Conservation (phyloP, 2,888 invertebrate species). For the Ceramica pisi region DNA sequence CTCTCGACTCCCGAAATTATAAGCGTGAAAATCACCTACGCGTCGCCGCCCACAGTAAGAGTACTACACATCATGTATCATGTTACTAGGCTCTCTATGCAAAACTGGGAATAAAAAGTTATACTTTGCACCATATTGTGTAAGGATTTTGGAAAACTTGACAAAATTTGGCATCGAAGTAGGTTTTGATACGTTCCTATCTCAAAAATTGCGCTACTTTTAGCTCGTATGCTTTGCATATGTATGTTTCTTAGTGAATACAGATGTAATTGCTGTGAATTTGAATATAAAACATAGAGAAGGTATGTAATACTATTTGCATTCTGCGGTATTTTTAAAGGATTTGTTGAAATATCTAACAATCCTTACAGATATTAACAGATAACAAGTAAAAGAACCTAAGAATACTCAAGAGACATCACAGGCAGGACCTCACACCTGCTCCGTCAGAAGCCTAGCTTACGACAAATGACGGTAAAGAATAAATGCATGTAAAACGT, state of each 20-base stretch:
- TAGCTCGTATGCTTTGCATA: too few species aligned
- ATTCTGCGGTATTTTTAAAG: neutral
- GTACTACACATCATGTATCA: slow-evolving; percentile 64
- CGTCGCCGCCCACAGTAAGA: slow-evolving; percentile 69
- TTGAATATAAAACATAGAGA: too few species aligned
- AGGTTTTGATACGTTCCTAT: too few species aligned
- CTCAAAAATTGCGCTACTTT: too few species aligned
- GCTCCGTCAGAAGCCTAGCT: slow-evolving; percentile 4
- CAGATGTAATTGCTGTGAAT: too few species aligned
- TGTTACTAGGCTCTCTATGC: slow-evolving; percentile 45
- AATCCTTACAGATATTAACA: neutral
- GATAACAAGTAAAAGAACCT: neutral
- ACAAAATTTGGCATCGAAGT: too few species aligned
- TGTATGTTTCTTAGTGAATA: too few species aligned
- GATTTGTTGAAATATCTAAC: neutral
- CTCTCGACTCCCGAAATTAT: slow-evolving; percentile 75
- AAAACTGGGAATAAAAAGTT: slow-evolving; percentile 8
- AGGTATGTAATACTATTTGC: too few species aligned
- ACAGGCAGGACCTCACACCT: slow-evolving; percentile 6
- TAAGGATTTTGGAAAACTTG: neutral
- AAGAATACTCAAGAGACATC: neutral
- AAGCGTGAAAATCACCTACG: slow-evolving; percentile 83
- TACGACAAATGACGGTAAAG: slow-evolving; percentile 22
- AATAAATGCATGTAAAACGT: slow-evolving; percentile 55
- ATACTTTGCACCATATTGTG: neutral